Percentiles rank a stretch among this genome's conserved stretches.
phyloP scores from a whole-genome alignment of 2,113 vertebrate species.

The Rhynchomys soricoides region DNA sequence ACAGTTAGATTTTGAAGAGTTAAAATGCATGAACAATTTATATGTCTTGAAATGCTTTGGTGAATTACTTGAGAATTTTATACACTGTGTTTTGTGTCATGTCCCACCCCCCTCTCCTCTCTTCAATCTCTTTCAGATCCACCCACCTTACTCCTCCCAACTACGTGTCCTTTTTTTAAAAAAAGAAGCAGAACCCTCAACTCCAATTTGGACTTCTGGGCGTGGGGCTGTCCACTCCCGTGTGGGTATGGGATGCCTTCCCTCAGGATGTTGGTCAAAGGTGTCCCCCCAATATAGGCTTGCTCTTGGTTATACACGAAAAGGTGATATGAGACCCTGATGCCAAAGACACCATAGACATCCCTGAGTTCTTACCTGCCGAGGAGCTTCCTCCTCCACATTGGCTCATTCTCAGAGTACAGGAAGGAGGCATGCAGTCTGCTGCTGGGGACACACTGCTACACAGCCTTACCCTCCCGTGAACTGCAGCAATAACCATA shows the following conservation, averaged over 20 bases:
- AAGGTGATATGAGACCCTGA: background rate
- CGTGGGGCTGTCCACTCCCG: background rate
- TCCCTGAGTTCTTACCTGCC: background rate
- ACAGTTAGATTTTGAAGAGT: background rate
- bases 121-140: background rate
- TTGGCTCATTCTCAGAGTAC: background rate
- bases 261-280: background rate
- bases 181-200: background rate
- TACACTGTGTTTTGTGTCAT: background rate
- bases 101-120: too few relatives aligned
- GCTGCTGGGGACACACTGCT: too few relatives aligned
- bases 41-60: too few relatives aligned
- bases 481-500: too few relatives aligned
- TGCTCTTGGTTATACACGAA: too few relatives aligned
- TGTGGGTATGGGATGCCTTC: background rate
- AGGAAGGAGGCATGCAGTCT: too few relatives aligned
- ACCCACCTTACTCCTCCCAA: background rate
- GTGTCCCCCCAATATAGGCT: background rate
- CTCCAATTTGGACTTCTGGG: background rate
- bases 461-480: background rate
- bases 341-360: background rate
- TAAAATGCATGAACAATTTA: conserved; percentile 6
- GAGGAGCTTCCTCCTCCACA: background rate
- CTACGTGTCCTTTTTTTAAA: background rate
- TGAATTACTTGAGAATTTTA: background rate